These are phyloP conservation scores for Branchellion lobata DNA, from an alignment of 2,888 invertebrate genomes.

Conservation along the genomic window DNA sequence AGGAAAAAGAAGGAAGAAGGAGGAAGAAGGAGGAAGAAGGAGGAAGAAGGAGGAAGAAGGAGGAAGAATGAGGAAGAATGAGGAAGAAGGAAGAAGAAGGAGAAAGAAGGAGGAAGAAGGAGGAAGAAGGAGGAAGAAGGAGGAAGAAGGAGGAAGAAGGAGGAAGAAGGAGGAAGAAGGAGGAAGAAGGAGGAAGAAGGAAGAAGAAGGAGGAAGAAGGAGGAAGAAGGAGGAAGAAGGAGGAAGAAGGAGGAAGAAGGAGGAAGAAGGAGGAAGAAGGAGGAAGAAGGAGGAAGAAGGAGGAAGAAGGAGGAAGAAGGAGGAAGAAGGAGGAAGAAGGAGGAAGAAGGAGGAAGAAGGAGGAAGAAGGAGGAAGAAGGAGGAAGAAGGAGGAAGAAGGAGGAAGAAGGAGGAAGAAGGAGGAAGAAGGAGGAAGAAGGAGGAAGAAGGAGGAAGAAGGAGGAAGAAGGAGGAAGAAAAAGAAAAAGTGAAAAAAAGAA, in stretches of 20 bases:
- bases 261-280: neutral
- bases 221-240: neutral
- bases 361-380: neutral
- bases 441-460: too few species aligned
- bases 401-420: neutral
- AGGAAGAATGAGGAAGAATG: too few species aligned
- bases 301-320: neutral
- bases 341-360: neutral
- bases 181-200: neutral
- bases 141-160: neutral
- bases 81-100: too few species aligned
- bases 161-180: neutral
- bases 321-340: neutral
- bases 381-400: neutral
- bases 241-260: neutral
- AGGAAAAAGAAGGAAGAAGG: too few species aligned
- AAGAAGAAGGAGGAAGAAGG: neutral
- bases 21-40: too few species aligned
- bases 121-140: neutral
- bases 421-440: neutral
- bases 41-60: too few species aligned
- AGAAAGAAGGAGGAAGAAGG: neutral
- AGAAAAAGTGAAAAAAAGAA: conserved; percentile 3
- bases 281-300: neutral
- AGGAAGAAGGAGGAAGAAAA: neutral